Base-by-base conservation (phyloP, 2,113 vertebrate species). In the Peromyscus polionotus region DNA sequence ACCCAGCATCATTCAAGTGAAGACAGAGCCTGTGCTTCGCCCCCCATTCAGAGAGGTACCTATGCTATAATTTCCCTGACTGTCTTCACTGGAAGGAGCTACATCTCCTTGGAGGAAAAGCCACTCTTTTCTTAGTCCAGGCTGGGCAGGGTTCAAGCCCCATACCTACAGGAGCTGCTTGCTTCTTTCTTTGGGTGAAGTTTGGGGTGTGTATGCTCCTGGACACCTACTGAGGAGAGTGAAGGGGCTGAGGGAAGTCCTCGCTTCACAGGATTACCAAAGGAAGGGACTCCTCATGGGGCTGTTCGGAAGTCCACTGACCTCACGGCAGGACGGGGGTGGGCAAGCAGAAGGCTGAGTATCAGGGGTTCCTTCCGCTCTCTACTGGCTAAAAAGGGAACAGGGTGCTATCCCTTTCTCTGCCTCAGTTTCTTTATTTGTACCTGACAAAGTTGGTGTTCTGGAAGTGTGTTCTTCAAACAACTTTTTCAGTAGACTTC, bases 121-220 rank as follows among this genome's bases (percentile, higher is more conserved):
- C 24, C 61, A 26, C 19, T 90, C 59, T 88, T 91, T 84, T 42
- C 75, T 48, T 59, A 24, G 36, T 73, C 81, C 28, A 26, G 4
- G 0, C 2, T 72, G 22, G 42, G 57, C 51, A 4, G 3, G 5
- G 48, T 1, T 1, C 0, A n/a, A 77, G 28, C 33, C 39, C 59
- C 11, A 59, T 57, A 63, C 28, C 26, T 42, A 17, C 1, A 36
- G 73, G 54, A 36, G n/a, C 42, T 61, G 54, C 59, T 28, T 48
- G 57, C 20, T 57, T 10, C 12, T 45, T 48, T 24, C 36, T 54
- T 2, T 0, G 2, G 7, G 24, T 26, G 42, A 76, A 80, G 70
- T 16, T 31, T 65, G 75, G 65, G n/a, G 0, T 24, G 7, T 14
- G 36, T 70, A 48, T 63, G 54, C 48, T n/a, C 19, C 68, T 87